Percentiles rank a stretch among this genome's conserved stretches.
phyloP scores from a whole-genome alignment of 2,888 invertebrate species.

The Drosophila prostipennis region DNA sequence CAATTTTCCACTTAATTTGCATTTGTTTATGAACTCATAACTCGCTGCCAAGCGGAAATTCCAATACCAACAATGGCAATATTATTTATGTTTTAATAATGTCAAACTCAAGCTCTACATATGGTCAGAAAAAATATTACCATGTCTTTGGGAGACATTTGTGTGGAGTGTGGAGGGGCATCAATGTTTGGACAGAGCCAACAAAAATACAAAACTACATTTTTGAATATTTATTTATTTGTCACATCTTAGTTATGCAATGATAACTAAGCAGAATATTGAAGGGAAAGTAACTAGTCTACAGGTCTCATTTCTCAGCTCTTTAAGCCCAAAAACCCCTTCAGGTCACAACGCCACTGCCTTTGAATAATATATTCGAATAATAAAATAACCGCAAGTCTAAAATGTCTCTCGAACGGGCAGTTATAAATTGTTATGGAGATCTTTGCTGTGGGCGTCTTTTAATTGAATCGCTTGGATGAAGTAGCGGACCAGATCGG shows the following conservation, averaged over 20 bases:
- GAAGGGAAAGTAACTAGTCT: neutral
- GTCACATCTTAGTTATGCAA: neutral
- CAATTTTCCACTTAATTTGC: conserved; percentile 73
- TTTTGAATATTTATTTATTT: neutral
- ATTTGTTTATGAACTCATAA: conserved; percentile 78
- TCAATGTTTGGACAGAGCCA: conserved; percentile 15
- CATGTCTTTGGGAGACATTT: conserved; percentile 1
- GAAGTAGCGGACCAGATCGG: conserved; percentile 30
- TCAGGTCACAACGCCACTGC: conserved; percentile 34
- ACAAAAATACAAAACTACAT: neutral
- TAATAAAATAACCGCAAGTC: conserved; percentile 60
- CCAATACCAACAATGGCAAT: conserved; percentile 61
- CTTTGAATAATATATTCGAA: conserved; percentile 68
- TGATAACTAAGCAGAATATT: conserved; percentile 1
- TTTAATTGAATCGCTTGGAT: conserved; percentile 68
- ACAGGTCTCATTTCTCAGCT: neutral
- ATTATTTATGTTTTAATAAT: conserved; percentile 77
- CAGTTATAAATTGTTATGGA: conserved; percentile 77
- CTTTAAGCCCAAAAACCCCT: conserved; percentile 23
- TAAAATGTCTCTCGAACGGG: conserved; percentile 54
- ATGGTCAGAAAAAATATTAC: conserved; percentile 34
- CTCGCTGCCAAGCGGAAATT: conserved; percentile 68
- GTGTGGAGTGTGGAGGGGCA: too few relatives aligned
- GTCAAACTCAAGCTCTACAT: conserved; percentile 53
- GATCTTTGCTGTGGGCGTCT: conserved; percentile 70